These are phyloP conservation scores for Brachyhypopomus gauderio DNA, from an alignment of 2,113 vertebrate species.

Conservation along the genomic window DNA sequence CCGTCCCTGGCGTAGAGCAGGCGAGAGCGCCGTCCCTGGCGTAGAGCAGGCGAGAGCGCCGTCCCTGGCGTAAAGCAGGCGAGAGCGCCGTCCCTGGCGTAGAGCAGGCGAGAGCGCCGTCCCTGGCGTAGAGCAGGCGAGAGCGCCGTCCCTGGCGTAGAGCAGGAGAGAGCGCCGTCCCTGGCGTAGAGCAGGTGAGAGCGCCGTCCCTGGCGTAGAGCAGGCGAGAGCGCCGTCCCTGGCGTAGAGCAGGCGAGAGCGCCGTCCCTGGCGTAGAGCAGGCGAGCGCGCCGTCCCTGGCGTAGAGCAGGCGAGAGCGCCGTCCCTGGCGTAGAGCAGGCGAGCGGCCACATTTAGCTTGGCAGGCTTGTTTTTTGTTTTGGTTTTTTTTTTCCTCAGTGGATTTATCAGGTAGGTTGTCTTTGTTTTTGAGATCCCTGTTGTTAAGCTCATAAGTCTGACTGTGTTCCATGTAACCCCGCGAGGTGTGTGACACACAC, in stretches of 20 bases:
- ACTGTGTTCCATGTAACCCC: constrained; percentile 54
- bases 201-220: background rate
- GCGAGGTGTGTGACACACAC: constrained; percentile 51
- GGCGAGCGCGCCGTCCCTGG: too few relatives aligned
- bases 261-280: background rate
- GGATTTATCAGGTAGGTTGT: constrained; percentile 39
- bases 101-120: background rate
- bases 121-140: background rate
- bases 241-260: background rate
- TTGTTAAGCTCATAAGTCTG: constrained; percentile 57
- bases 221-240: background rate
- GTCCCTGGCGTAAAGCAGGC: background rate
- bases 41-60: background rate
- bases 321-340: background rate
- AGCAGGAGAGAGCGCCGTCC: background rate
- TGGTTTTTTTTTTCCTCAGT: background rate
- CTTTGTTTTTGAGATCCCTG: constrained; percentile 52
- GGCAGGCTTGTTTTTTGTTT: constrained; percentile 25
- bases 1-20: background rate
- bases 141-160: background rate
- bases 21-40: background rate
- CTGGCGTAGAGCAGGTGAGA: background rate
- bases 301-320: too few relatives aligned
- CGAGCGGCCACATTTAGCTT: constrained; percentile 3
- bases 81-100: background rate